A percentile compares a stretch with the other conserved stretches of the same genome.
Conservation (phyloP, 2,797 vertebrate genomes). For the Paguma larvata region DNA sequence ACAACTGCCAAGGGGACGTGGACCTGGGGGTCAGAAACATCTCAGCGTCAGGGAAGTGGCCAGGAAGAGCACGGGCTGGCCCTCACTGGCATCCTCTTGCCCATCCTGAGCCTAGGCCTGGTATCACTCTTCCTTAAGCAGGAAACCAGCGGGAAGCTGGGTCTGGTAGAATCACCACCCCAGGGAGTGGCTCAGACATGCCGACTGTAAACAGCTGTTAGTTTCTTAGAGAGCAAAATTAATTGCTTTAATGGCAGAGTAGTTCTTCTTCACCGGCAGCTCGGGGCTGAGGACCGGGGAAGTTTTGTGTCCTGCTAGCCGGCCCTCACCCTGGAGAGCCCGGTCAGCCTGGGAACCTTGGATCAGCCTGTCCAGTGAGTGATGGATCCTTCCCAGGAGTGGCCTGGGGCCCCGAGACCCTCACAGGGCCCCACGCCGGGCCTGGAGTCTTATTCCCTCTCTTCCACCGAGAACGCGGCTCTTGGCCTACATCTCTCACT, state of each 20-base stretch:
- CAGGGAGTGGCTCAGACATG: neutral
- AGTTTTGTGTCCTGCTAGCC: neutral
- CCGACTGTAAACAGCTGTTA: slow-evolving; percentile 61
- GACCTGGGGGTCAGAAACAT: neutral
- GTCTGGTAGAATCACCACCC: neutral
- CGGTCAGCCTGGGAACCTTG: accelerated
- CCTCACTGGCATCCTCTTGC: neutral
- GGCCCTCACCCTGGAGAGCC: neutral
- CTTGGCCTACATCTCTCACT: accelerated
- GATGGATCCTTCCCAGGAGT: neutral
- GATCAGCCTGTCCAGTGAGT: neutral
- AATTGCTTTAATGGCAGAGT: slow-evolving; percentile 62
- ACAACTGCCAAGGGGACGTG: neutral
- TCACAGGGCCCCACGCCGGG: neutral
- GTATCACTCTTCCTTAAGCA: neutral
- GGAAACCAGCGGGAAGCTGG: neutral
- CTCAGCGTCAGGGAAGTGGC: neutral
- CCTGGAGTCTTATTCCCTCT: neutral
- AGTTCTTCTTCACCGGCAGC: neutral
- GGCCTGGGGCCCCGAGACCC: neutral
- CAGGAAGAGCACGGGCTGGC: neutral
- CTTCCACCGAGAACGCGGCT: neutral
- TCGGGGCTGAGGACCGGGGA: neutral
- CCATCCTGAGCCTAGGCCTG: neutral
- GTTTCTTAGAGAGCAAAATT: slow-evolving; percentile 64